phyloP scores from a whole-genome alignment of 2,888 invertebrate species.

The Apamea monoglypha region DNA sequence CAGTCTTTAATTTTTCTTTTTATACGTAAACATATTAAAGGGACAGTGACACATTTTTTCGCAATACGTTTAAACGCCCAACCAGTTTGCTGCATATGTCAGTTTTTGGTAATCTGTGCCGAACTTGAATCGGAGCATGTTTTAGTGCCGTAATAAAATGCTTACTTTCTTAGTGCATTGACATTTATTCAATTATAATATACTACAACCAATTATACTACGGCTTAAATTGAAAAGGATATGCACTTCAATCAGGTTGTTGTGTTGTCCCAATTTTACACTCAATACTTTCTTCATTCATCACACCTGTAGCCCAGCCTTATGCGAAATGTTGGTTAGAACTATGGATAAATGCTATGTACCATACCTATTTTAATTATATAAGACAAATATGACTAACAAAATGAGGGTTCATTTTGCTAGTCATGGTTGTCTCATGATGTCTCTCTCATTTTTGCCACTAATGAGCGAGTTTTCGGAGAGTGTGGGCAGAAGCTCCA shows the following conservation, averaged over 20 bases:
- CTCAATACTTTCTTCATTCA: background rate
- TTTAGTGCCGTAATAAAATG: constrained; percentile 5
- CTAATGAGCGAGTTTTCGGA: too few species aligned
- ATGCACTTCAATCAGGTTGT: background rate
- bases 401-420: background rate
- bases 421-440: background rate
- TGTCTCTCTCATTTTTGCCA: too few species aligned
- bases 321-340: background rate
- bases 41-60: constrained; percentile 16
- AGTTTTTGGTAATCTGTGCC: constrained; percentile 33
- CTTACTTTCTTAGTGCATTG: constrained; percentile 39
- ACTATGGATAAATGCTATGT: background rate
- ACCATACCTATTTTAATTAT: background rate
- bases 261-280: background rate
- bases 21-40: constrained; percentile 45
- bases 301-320: background rate
- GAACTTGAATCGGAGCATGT: constrained; percentile 36
- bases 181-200: background rate
- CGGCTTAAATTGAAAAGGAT: background rate
- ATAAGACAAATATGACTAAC: too few species aligned
- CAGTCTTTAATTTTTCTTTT: constrained; percentile 37
- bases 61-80: background rate
- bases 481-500: too few species aligned
- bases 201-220: background rate
- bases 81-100: constrained; percentile 37